Evolutionary conservation across 2,888 invertebrate genomes (phyloP).

Genomic region (Phortica okadai): DNA sequence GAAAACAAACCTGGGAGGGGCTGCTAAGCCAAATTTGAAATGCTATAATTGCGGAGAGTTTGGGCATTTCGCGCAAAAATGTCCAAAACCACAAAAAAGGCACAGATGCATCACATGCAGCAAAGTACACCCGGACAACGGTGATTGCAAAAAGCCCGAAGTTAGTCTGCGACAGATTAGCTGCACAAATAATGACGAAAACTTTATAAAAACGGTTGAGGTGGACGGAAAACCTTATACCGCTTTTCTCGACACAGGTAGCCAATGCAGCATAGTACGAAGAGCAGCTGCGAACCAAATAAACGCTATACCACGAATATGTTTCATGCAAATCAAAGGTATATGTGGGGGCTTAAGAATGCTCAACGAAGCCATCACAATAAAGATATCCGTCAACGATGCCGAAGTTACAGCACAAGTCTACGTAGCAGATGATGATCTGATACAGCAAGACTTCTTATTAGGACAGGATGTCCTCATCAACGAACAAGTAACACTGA

Average conservation of each 20-base stretch:
- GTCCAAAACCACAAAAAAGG: conserved; percentile 32
- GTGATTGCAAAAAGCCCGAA: conserved; percentile 35
- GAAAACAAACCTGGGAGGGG: neutral
- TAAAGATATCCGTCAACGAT: neutral
- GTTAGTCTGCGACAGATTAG: too few species aligned
- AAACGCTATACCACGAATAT: conserved; percentile 33
- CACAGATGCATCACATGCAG: conserved; percentile 35
- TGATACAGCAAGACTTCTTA: too few species aligned
- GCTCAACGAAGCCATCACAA: conserved; percentile 34
- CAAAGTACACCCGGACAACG: conserved; percentile 36
- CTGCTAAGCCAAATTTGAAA: too few species aligned
- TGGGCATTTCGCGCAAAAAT: conserved; percentile 30
- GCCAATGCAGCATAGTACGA: conserved; percentile 37
- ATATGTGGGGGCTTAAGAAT: conserved; percentile 38
- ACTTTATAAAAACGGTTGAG: conserved; percentile 24
- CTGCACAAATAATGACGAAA: conserved; percentile 27
- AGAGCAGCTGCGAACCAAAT: conserved; percentile 34
- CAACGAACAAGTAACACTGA: too few species aligned
- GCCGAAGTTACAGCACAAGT: too few species aligned
- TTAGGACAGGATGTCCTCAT: too few species aligned
- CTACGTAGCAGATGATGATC: too few species aligned
- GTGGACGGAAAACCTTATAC: conserved; percentile 25
- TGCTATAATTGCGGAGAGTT: too few species aligned
- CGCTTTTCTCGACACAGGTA: conserved; percentile 41
- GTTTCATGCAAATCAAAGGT: conserved; percentile 38